Conservation (phyloP, 1,140 invertebrate species). For the Bombus huntii region DNA sequence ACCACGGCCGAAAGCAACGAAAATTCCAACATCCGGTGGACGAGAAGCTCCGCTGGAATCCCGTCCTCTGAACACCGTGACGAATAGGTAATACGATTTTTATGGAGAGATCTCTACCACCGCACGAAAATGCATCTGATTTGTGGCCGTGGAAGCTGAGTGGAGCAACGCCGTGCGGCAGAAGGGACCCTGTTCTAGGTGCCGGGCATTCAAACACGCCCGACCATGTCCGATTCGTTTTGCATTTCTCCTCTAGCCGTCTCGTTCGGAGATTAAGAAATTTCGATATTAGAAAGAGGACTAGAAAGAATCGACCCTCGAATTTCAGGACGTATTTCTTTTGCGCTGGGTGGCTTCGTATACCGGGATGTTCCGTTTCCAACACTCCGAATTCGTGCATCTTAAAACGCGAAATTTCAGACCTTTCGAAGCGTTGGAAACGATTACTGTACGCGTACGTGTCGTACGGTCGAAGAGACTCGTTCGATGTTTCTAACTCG, state of each 20-base stretch:
- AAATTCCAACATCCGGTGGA: conserved; percentile 15
- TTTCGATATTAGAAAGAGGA: conserved; percentile 29
- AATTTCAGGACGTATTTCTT: conserved; percentile 15
- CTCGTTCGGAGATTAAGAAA: conserved; percentile 51
- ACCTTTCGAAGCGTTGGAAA: too few species aligned
- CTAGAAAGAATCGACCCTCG: not conserved
- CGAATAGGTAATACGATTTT: conserved; percentile 82
- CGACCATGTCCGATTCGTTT: conserved; percentile 54
- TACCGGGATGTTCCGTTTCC: too few species aligned
- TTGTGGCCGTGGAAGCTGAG: conserved; percentile 75
- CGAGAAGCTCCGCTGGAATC: conserved; percentile 69
- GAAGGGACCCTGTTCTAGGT: conserved; percentile 40
- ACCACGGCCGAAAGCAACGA: not conserved
- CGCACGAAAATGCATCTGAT: conserved; percentile 77
- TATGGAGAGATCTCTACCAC: conserved; percentile 76
- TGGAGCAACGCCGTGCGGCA: not conserved
- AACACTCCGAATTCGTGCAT: not conserved
- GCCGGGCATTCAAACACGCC: conserved; percentile 20
- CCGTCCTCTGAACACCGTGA: conserved; percentile 77
- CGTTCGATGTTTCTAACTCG: not conserved
- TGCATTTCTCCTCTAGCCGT: conserved; percentile 45
- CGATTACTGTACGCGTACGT: not conserved
- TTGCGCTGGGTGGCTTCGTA: not conserved
- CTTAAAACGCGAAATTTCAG: not conserved
- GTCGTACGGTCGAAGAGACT: not conserved